Evolutionary conservation across 2,797 vertebrate genomes (phyloP).

Genomic region (Vespertilio murinus): DNA sequence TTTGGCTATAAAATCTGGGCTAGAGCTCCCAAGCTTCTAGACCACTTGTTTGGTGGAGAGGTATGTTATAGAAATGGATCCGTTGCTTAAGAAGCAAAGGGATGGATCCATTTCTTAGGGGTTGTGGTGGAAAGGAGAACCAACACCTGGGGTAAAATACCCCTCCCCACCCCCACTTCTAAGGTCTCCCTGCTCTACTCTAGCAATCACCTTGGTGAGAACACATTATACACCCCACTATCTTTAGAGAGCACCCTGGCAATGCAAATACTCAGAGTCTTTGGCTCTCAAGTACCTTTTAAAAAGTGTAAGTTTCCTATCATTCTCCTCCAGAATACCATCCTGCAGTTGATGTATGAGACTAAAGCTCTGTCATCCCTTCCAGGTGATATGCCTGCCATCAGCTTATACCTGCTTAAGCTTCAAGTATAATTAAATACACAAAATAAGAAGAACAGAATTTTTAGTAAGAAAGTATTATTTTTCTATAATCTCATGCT

Average conservation of each 20-base stretch:
- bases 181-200: background rate
- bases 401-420: conserved; percentile 19
- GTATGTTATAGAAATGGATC: background rate
- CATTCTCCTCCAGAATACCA: conserved; percentile 31
- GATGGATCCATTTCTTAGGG: background rate
- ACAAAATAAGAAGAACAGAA: conserved; percentile 33
- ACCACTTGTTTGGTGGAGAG: background rate
- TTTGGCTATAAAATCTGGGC: background rate
- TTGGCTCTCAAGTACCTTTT: background rate
- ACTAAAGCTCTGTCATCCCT: background rate
- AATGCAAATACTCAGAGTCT: background rate
- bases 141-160: background rate
- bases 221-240: rapidly evolving
- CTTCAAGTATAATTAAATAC: conserved; percentile 23
- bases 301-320: background rate
- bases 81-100: background rate
- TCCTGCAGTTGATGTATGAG: conserved; percentile 31
- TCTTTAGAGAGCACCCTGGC: background rate
- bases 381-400: conserved; percentile 8
- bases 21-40: background rate
- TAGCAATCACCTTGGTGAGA: background rate
- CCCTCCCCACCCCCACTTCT: background rate
- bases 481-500: conserved; percentile 48
- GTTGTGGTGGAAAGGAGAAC: background rate
- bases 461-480: conserved; percentile 24